Evolutionary conservation across 2,888 invertebrate species (phyloP), one percentile per base, ranked within the genome.

Genomic region (Dascillus cervinus): DNA sequence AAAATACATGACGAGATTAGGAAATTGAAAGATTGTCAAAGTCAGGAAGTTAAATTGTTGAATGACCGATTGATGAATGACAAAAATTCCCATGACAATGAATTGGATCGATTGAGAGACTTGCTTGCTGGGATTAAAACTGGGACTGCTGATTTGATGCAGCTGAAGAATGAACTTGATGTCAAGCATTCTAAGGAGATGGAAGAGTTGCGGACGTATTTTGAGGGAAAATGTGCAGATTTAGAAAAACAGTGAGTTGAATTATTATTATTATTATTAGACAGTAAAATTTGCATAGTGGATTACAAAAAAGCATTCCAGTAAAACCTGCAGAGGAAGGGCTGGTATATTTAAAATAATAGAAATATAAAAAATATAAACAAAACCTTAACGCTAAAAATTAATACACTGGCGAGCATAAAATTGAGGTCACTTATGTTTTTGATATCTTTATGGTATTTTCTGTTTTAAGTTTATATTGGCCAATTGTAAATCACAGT

Each of bases 191-290:
- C 77, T 17, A 76, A 75, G 41, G 82, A 87, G 58, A 79, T 87
- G 78, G 84, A 84, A 57, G 79, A 85, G 53, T 58, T 87, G 31
- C 69, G 86, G 24, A 81, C 75, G 5, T 88, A 86, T 52, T 87
- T 85, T 54, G 87, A 87, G 52, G 73, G 79, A 52, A 85, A 84
- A 55, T 87, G 85, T 55, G 72, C 78, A 1, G 83, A 86, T 49
- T 72, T 87, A 61, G 84, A 84, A 55, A 81, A 83, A 52, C 81
- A 85, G 76, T 82, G 59, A 63, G 69, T 57, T n/a, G n/a, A n/a
- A n/a, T n/a, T n/a, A n/a, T n/a, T n/a, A n/a, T n/a, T n/a, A n/a
- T n/a, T n/a, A n/a, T n/a, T n/a, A n/a, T n/a, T n/a, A n/a, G n/a
- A n/a, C n/a, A n/a, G n/a, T n/a, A n/a, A n/a, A n/a, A n/a, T n/a